Conservation (phyloP, 1,140 invertebrate species). For the Diprion similis region DNA sequence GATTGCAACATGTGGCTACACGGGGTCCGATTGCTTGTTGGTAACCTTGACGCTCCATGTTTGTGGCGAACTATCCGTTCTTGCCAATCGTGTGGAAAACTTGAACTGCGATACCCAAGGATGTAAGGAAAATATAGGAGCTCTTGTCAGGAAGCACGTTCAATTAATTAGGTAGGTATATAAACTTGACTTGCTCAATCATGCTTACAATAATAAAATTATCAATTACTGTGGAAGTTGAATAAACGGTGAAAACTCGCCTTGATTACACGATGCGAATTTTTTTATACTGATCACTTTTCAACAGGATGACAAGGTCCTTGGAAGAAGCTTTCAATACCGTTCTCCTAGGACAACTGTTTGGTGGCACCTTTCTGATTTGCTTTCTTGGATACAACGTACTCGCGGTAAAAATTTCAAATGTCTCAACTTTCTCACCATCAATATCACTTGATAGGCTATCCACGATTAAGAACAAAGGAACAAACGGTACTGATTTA, state of each 20-base stretch:
- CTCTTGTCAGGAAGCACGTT: slow-evolving; percentile 36
- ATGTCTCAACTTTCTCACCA: no score
- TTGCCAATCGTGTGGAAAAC: slow-evolving; percentile 15
- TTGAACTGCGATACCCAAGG: slow-evolving; percentile 19
- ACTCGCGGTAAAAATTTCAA: slow-evolving; percentile 34
- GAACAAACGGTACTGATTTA: no score
- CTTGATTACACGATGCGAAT: background rate
- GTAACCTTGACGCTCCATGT: slow-evolving; percentile 39
- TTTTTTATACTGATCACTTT: slow-evolving; percentile 8
- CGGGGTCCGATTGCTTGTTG: slow-evolving; percentile 42
- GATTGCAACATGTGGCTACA: slow-evolving; percentile 40
- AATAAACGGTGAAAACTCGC: no score
- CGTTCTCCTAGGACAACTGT: slow-evolving; percentile 42
- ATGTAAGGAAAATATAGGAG: slow-evolving; percentile 31
- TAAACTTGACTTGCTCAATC: background rate
- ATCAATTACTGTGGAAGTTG: background rate
- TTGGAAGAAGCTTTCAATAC: slow-evolving; percentile 42
- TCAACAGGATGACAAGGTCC: slow-evolving; percentile 43
- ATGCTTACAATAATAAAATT: no score
- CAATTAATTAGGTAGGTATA: slow-evolving; percentile 42
- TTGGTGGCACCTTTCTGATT: slow-evolving; percentile 42
- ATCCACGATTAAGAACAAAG: background rate
- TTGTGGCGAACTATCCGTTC: slow-evolving; percentile 20
- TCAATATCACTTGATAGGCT: no score
- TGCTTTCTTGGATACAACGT: slow-evolving; percentile 52